These are phyloP conservation scores for Oikopleura vanhoeffeni DNA, from an alignment of 23 tunicate genomes.

Conservation along the genomic window DNA sequence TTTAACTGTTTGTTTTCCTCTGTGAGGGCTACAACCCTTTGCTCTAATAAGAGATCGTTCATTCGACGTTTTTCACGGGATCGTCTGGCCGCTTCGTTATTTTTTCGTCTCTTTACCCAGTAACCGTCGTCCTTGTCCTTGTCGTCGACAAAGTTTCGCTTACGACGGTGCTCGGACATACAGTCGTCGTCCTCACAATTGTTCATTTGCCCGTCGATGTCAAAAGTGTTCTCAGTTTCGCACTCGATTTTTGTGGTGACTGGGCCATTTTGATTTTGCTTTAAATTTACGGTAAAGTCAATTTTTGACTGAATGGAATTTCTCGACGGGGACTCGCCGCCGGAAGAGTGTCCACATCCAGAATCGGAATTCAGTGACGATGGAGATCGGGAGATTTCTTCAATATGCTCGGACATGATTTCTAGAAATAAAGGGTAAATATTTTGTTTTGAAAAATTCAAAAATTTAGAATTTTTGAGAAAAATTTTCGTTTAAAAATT, in stretches of 20 bases:
- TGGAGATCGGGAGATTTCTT: background rate
- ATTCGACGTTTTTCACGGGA: constrained; percentile 54
- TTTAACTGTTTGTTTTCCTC: constrained; percentile 56
- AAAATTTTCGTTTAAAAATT: too few species aligned
- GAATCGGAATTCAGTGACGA: background rate
- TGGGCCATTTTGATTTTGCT: background rate
- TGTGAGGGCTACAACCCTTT: constrained; percentile 31
- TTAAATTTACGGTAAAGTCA: background rate
- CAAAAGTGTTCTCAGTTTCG: background rate
- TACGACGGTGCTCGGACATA: constrained; percentile 19
- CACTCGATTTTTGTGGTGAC: background rate
- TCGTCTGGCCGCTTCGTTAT: constrained; percentile 69
- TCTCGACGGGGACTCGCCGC: background rate
- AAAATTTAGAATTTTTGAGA: too few species aligned
- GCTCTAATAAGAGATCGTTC: constrained; percentile 50
- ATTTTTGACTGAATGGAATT: background rate
- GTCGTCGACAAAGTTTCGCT: constrained; percentile 72
- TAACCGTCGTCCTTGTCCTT: constrained; percentile 65
- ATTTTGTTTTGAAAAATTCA: too few species aligned
- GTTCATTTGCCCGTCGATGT: background rate
- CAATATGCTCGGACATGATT: background rate
- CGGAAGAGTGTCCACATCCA: background rate
- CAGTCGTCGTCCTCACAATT: background rate
- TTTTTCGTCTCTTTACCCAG: constrained; percentile 44
- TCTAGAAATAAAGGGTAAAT: too few species aligned